Conservation (phyloP, 2,888 invertebrate species). For the Vesta saturnalis region DNA sequence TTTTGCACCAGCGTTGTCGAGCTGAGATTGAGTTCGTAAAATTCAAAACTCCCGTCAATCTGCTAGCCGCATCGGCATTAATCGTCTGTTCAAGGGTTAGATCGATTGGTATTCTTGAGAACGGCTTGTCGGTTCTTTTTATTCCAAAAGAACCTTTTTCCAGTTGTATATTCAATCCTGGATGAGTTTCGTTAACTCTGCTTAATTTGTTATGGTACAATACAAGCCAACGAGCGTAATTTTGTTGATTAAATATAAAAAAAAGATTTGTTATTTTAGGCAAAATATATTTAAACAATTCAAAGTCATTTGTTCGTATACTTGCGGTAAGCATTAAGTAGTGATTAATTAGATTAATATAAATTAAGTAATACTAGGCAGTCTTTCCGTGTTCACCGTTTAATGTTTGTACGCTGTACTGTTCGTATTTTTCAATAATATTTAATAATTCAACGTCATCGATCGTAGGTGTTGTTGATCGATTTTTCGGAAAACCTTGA, state of each 20-base stretch:
- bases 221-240: conserved; percentile 38
- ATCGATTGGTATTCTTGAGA: no score
- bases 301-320: conserved; percentile 23
- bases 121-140: no score
- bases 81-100: no score
- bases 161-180: neutral
- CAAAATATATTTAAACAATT: conserved; percentile 19
- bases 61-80: no score
- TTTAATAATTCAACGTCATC: conserved; percentile 23
- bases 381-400: conserved; percentile 51
- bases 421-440: conserved; percentile 31
- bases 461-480: neutral
- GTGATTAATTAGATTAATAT: conserved; percentile 8
- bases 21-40: no score
- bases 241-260: conserved; percentile 39
- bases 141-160: no score
- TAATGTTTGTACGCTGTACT: conserved; percentile 34
- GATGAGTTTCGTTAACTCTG: conserved; percentile 29
- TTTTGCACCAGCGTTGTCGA: no score
- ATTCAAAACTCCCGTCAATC: no score
- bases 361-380: conserved; percentile 47
- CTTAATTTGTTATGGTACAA: conserved; percentile 37
- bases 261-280: conserved; percentile 36
- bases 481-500: neutral
- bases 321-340: conserved; percentile 10